These are phyloP conservation scores for Drosophila meridionalis DNA, from an alignment of 2,888 invertebrate species.

Conservation along the genomic window DNA sequence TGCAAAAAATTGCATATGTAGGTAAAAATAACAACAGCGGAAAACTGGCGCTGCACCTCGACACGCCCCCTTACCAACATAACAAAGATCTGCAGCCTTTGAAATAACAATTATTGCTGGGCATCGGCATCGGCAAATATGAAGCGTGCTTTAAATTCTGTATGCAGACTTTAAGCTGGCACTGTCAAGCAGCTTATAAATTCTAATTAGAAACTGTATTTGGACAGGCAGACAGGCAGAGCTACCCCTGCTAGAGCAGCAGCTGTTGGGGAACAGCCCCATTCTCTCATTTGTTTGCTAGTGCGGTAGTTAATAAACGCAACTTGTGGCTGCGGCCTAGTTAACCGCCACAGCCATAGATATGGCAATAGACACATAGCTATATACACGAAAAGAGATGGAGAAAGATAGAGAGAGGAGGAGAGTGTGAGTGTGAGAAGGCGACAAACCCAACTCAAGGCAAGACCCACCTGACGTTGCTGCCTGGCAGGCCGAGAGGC, in stretches of 20 bases:
- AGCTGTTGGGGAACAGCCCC: slow-evolving; percentile 10
- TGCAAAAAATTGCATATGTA: slow-evolving; percentile 67
- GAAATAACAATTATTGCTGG: slow-evolving; percentile 78
- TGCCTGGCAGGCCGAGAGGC: slow-evolving; percentile 58
- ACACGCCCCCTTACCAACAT: slow-evolving; percentile 18
- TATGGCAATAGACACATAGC: slow-evolving; percentile 13
- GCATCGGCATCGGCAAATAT: slow-evolving; percentile 32
- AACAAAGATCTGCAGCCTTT: slow-evolving; percentile 58
- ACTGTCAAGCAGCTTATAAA: slow-evolving; percentile 62
- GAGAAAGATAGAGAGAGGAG: neutral
- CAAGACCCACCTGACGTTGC: slow-evolving; percentile 30
- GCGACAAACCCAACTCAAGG: slow-evolving; percentile 64
- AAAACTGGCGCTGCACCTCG: slow-evolving; percentile 57
- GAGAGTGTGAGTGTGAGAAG: neutral
- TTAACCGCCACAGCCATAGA: slow-evolving; percentile 32
- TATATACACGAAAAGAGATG: neutral
- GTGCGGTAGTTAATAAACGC: slow-evolving; percentile 76
- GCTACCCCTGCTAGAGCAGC: slow-evolving; percentile 6
- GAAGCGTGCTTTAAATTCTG: slow-evolving; percentile 41
- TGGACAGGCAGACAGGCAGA: slow-evolving; percentile 44
- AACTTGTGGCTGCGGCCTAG: slow-evolving; percentile 75
- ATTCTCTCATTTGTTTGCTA: slow-evolving; percentile 53
- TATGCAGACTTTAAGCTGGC: slow-evolving; percentile 44
- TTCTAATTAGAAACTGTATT: slow-evolving; percentile 73
- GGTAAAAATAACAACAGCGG: slow-evolving; percentile 76